phyloP scores from a whole-genome alignment of 2,113 vertebrate genomes.

The Nicator chloris region DNA sequence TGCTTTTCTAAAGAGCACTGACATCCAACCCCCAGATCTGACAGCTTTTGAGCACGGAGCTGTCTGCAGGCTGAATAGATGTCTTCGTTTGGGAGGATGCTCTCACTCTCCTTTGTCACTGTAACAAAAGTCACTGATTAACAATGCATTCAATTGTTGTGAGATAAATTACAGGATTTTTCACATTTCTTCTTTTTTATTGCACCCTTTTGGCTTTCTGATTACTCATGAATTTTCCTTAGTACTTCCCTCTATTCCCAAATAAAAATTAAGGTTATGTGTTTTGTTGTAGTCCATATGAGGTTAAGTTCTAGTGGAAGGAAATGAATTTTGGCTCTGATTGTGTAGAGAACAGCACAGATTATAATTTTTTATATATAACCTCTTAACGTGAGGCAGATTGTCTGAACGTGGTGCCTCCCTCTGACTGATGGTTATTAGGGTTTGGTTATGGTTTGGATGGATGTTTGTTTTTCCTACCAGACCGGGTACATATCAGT shows the following conservation, averaged over 20 bases:
- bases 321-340: not conserved
- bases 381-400: not conserved
- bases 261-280: not conserved
- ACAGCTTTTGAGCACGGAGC: not conserved
- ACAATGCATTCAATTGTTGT: not conserved
- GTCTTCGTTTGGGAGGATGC: not conserved
- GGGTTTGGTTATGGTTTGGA: not conserved
- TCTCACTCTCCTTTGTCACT: slow-evolving; percentile 21
- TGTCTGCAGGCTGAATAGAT: slow-evolving; percentile 8
- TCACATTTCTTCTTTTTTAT: slow-evolving; percentile 13
- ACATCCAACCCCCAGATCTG: not conserved
- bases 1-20: not conserved
- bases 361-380: not conserved
- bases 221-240: slow-evolving; percentile 23
- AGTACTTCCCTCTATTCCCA: not conserved
- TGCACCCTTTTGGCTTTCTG: not conserved
- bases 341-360: not conserved
- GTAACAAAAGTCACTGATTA: slow-evolving; percentile 53
- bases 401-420: not conserved
- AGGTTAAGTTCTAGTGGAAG: not conserved
- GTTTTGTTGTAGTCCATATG: not conserved
- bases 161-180: not conserved
- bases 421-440: not conserved
- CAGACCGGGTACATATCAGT: not conserved
- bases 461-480: not conserved